A percentile compares a stretch with the other conserved stretches of the same genome.
phyloP scores from a whole-genome alignment of 2,888 invertebrate species.

The Zaprionus bogoriensis region DNA sequence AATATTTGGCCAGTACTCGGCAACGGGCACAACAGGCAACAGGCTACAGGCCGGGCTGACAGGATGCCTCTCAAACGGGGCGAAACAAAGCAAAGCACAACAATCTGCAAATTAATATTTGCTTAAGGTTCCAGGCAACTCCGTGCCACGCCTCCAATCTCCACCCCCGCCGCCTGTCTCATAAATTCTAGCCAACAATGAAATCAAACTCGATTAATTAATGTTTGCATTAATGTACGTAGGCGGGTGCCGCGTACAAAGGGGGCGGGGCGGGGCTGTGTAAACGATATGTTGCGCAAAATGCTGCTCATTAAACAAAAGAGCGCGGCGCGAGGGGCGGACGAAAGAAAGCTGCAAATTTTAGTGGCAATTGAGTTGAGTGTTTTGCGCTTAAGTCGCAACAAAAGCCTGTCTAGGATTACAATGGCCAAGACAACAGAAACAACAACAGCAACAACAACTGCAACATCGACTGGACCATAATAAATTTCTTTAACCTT shows the following conservation, averaged over 20 bases:
- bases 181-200: conserved; percentile 61
- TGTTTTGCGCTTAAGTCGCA: conserved; percentile 45
- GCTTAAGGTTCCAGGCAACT: conserved; percentile 22
- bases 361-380: conserved; percentile 69
- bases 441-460: conserved; percentile 17
- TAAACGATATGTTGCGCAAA: conserved; percentile 55
- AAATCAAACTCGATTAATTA: conserved; percentile 79
- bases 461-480: conserved; percentile 4
- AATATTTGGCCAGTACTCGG: conserved; percentile 63
- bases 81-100: conserved; percentile 30
- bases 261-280: conserved; percentile 14
- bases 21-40: background rate
- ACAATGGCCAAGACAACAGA: conserved; percentile 23
- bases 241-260: conserved; percentile 2
- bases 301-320: conserved; percentile 70
- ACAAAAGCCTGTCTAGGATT: conserved; percentile 64
- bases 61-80: too few species aligned
- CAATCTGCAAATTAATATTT: conserved; percentile 76
- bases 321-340: too few species aligned
- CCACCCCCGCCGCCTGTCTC: conserved; percentile 32
- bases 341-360: conserved; percentile 20
- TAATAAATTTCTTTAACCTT: conserved; percentile 26
- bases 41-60: too few species aligned
- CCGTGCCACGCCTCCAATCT: background rate
- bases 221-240: conserved; percentile 72